Evolutionary conservation across 2,113 vertebrate genomes (phyloP).

Genomic region (Glaucidium brasilianum): DNA sequence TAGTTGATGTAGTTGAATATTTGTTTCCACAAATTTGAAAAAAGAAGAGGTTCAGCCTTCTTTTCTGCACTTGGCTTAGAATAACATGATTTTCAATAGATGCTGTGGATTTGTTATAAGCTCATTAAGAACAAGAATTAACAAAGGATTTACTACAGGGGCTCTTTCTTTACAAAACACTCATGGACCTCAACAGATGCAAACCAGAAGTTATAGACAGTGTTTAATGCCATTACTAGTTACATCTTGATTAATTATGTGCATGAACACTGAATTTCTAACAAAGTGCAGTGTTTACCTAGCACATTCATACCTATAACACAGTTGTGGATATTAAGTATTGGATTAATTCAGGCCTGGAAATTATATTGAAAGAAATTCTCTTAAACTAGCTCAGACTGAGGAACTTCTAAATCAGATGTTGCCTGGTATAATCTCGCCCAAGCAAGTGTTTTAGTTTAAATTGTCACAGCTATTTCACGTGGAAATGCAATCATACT

Average conservation of each 20-base stretch:
- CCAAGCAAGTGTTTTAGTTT: background rate
- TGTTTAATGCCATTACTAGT: background rate
- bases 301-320: background rate
- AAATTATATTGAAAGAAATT: background rate
- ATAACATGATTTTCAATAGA: background rate
- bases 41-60: background rate
- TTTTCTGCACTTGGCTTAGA: background rate
- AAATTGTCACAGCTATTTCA: background rate
- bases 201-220: background rate
- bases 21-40: background rate
- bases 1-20: background rate
- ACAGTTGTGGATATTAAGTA: background rate
- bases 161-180: background rate
- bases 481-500: background rate
- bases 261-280: background rate
- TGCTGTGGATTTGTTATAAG: background rate
- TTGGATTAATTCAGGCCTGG: background rate
- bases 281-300: background rate
- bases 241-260: background rate
- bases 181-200: background rate
- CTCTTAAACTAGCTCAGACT: background rate
- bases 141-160: background rate
- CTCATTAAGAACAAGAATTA: background rate
- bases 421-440: background rate
- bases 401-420: background rate